These are phyloP conservation scores for Ypsolopha sequella DNA, from an alignment of 2,888 invertebrate species.

Conservation along the genomic window DNA sequence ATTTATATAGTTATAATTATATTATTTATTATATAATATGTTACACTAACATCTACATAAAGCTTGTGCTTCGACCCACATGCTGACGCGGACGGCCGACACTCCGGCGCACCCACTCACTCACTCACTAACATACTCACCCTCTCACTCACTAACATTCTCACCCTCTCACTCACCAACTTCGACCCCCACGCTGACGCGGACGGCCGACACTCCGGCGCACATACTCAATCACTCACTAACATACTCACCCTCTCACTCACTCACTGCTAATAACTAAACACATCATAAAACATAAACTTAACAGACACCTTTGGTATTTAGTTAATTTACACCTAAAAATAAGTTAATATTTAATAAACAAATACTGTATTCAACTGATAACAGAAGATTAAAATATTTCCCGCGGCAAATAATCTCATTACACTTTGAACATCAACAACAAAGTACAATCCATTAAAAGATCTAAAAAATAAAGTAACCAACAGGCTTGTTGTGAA, in stretches of 20 bases:
- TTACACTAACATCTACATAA: slow-evolving; percentile 58
- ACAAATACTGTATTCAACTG: neutral
- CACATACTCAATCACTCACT: neutral
- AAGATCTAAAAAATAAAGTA: no score
- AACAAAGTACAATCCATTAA: neutral
- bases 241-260: neutral
- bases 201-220: neutral
- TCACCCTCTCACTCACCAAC: slow-evolving; percentile 10
- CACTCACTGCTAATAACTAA: slow-evolving; percentile 10
- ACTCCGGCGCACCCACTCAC: neutral
- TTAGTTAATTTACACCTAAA: slow-evolving; percentile 1
- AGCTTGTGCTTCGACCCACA: slow-evolving; percentile 47
- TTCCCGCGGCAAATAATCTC: neutral
- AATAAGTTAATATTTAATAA: slow-evolving; percentile 5
- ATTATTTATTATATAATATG: slow-evolving; percentile 25
- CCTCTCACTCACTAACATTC: slow-evolving; percentile 1
- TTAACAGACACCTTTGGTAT: slow-evolving; percentile 40
- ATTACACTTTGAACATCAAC: neutral
- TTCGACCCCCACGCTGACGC: slow-evolving; percentile 21
- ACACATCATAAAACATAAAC: slow-evolving; percentile 21
- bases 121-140: slow-evolving; percentile 1
- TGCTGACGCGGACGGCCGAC: slow-evolving; percentile 8
- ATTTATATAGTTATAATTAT: slow-evolving; percentile 17
- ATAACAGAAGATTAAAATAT: neutral
- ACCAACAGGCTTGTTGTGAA: no score